A percentile compares a stretch with the other conserved stretches of the same genome.
phyloP scores from a whole-genome alignment of 2,113 vertebrate genomes.

The Salvelinus alpinus region DNA sequence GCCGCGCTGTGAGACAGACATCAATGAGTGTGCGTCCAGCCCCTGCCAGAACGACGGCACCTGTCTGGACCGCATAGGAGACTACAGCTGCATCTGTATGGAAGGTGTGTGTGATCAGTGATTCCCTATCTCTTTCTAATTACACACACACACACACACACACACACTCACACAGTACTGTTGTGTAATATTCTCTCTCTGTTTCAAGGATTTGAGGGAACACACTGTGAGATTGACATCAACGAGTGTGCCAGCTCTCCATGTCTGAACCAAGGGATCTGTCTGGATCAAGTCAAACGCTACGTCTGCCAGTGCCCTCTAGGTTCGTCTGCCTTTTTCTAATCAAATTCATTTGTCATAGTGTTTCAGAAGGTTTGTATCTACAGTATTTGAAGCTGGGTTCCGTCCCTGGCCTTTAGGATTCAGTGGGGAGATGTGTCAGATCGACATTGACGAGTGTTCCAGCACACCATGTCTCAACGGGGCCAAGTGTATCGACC shows the following conservation, averaged over 20 bases:
- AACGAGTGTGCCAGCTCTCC: conserved; percentile 85
- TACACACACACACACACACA: conserved; percentile 23
- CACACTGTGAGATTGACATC: conserved; percentile 80
- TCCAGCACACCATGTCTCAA: conserved; percentile 93
- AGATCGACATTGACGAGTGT: conserved; percentile 93
- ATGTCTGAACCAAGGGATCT: conserved; percentile 85
- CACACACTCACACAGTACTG: conserved; percentile 15
- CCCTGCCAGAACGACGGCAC: conserved; percentile 88
- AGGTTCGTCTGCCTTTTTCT: conserved; percentile 58
- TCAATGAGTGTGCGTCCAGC: conserved; percentile 82
- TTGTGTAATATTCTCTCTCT: conserved; percentile 2
- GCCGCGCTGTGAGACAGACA: conserved; percentile 84
- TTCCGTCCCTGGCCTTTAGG: conserved; percentile 65
- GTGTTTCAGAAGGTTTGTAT: too few relatives aligned
- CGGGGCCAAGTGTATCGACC: conserved; percentile 91
- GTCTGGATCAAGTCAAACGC: conserved; percentile 81
- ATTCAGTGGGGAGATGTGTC: conserved; percentile 90
- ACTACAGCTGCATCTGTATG: conserved; percentile 88
- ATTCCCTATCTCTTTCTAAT: neutral
- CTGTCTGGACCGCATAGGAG: conserved; percentile 86
- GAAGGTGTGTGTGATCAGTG: conserved; percentile 65
- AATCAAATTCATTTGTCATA: neutral
- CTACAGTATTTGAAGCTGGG: neutral
- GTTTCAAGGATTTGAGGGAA: conserved; percentile 79
- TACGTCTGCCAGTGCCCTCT: conserved; percentile 85